phyloP scores from a whole-genome alignment of 2,888 invertebrate genomes.

The Sepioteuthis lessoniana region DNA sequence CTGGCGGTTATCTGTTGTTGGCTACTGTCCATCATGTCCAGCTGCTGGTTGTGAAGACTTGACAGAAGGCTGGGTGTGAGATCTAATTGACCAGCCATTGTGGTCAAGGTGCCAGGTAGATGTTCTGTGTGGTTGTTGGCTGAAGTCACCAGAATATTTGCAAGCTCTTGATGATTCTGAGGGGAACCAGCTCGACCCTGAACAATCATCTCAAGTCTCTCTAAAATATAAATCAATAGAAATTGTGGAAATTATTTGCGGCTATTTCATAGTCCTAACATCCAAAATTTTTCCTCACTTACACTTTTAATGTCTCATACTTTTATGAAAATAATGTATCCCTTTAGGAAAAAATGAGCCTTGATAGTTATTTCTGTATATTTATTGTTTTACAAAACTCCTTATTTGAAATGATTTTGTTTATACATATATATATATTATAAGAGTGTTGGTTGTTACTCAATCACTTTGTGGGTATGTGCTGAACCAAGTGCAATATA shows the following conservation, averaged over 20 bases:
- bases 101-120: background rate
- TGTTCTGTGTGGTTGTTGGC: background rate
- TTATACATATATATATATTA: too few relatives aligned
- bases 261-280: too few relatives aligned
- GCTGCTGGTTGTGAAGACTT: constrained; percentile 43
- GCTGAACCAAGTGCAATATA: too few relatives aligned
- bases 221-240: constrained; percentile 57
- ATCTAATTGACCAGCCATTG: background rate
- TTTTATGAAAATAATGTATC: too few relatives aligned
- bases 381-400: too few relatives aligned
- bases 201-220: constrained; percentile 71
- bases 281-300: too few relatives aligned
- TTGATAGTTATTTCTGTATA: too few relatives aligned
- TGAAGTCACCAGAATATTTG: background rate
- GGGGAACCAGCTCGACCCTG: constrained; percentile 66
- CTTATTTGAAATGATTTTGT: too few relatives aligned
- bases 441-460: too few relatives aligned
- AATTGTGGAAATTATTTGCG: constrained; percentile 35
- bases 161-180: background rate
- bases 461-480: too few relatives aligned
- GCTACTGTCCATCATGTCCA: constrained; percentile 50
- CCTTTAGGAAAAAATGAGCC: too few relatives aligned
- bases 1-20: background rate
- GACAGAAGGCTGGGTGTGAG: background rate
- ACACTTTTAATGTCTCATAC: too few relatives aligned